These are phyloP conservation scores for Xylota segnis DNA, from an alignment of 2,888 invertebrate species.

Conservation along the genomic window DNA sequence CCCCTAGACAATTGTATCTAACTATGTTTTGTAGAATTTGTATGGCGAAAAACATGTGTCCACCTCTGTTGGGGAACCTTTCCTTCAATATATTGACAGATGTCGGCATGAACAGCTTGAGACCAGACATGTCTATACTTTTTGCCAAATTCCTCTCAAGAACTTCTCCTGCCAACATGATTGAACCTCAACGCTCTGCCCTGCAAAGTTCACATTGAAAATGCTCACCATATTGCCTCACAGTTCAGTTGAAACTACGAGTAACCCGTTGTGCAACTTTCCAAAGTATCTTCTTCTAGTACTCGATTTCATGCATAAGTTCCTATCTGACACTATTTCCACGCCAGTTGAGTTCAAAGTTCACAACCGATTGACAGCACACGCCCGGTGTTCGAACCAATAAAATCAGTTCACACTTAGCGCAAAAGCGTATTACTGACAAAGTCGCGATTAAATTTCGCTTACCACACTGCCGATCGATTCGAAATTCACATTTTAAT, in stretches of 20 bases:
- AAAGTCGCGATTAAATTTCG: constrained; percentile 61
- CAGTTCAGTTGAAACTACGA: not conserved
- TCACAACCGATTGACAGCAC: constrained; percentile 10
- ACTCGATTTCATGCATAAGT: not conserved
- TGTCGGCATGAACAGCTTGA: no score
- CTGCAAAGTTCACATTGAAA: no score
- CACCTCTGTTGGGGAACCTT: no score
- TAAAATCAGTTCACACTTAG: constrained; percentile 56
- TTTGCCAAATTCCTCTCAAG: no score
- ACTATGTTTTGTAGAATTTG: no score
- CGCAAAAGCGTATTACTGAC: constrained; percentile 23
- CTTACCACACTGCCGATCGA: constrained; percentile 45
- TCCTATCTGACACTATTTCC: constrained; percentile 34
- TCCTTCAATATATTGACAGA: no score
- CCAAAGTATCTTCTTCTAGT: not conserved
- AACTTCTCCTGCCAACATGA: no score
- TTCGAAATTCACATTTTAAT: constrained; percentile 48
- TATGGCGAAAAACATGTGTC: no score
- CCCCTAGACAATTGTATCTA: no score
- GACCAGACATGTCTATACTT: no score
- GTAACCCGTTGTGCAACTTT: not conserved
- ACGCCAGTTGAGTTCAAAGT: constrained; percentile 31
- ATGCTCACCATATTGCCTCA: not conserved
- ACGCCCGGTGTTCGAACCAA: constrained; percentile 12
- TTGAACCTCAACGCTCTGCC: no score